Evolutionary conservation across 2,888 invertebrate species (phyloP), one percentile per base, ranked within the genome.

Genomic region (Salticus scenicus): DNA sequence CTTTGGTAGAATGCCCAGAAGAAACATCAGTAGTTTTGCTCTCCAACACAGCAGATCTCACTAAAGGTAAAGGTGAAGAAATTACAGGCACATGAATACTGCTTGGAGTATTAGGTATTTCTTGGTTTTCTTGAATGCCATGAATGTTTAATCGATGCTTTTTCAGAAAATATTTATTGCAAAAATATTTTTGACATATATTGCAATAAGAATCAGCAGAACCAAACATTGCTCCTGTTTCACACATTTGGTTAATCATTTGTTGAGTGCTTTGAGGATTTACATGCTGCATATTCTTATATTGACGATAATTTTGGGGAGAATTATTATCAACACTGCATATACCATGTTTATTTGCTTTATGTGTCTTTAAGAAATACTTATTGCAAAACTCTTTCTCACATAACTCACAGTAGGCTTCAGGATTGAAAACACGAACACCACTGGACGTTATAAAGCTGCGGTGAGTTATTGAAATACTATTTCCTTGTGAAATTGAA

Each of bases 351-450:
- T 98, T 98, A 92, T 98, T 98, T 42, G 98, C 97, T 91, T 97
- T 97, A 92, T 99, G 98, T 82, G 98, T 98, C 92, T 98, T 98
- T 30, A 99, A 93, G 92, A 98, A 98, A 92, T 98, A 98, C 91
- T 98, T 98, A 93, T 98, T 98, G 92, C 98, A 98, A 92, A 99
- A 98, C 92, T 98, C 98, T 91, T 98, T 97, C 92, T 98, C 97
- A 93, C 99, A 99, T 83, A 98, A 93, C 91, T 98, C 97, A 92
- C 99, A 99, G 92, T 97, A 98, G n/a, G 98, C 98, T 92, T 98
- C 98, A 0, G 96, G 97, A 92, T 98, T 98, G 91, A 98, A 98
- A 90, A 98, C 98, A 89, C 96, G 89, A 72, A 89, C 87, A 73
- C 89, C 88, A 64, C 78, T 87, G 74, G 84, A 76, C 51, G 78